Conservation (phyloP, 2,888 invertebrate species). For the Omphaloscelis lunosa region DNA sequence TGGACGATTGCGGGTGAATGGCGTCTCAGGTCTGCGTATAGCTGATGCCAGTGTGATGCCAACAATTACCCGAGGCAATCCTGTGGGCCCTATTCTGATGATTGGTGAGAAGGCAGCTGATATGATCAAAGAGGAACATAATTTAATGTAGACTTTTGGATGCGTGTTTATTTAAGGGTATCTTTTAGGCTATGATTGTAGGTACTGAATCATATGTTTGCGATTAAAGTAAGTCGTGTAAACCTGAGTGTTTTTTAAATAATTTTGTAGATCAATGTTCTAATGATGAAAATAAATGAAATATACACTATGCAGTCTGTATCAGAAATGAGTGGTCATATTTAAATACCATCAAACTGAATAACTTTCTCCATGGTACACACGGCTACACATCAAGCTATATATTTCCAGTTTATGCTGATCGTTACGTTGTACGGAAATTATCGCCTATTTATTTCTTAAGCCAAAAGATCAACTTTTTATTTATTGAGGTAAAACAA, state of each 20-base stretch:
- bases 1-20: constrained; percentile 62
- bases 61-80: constrained; percentile 61
- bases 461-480: neutral
- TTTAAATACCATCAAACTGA: neutral
- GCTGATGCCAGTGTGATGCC: constrained; percentile 71
- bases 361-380: neutral
- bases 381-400: too few species aligned
- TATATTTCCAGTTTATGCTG: too few species aligned
- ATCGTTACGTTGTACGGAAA: too few species aligned
- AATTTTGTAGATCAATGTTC: neutral
- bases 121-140: constrained; percentile 66
- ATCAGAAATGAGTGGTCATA: neutral
- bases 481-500: neutral
- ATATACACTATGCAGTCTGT: neutral
- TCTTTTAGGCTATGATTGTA: neutral
- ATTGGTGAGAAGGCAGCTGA: constrained; percentile 73
- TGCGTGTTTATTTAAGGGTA: neutral
- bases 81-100: constrained; percentile 67
- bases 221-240: neutral
- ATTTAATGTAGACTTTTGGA: constrained; percentile 38
- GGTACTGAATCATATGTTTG: neutral
- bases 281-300: neutral
- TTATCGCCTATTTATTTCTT: too few species aligned
- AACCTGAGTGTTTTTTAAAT: neutral
- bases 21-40: constrained; percentile 64